These are phyloP conservation scores for Stenoptilia bipunctidactyla DNA, from an alignment of 2,888 invertebrate species.

Conservation along the genomic window DNA sequence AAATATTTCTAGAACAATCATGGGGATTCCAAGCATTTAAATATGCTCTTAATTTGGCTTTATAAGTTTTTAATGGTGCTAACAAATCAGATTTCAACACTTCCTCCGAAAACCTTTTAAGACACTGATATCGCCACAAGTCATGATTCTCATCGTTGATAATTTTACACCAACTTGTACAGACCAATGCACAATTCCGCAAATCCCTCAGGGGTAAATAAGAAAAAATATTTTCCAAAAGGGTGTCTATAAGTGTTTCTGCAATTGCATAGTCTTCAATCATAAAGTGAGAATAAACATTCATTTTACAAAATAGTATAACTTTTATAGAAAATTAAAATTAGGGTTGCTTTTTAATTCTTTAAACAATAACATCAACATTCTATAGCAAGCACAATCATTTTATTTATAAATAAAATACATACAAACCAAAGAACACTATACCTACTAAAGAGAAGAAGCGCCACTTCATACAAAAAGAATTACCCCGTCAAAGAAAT, in stretches of 20 bases:
- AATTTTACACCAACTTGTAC: slow-evolving; percentile 92
- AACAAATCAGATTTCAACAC: slow-evolving; percentile 91
- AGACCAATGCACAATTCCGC: slow-evolving; percentile 90
- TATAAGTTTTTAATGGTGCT: slow-evolving; percentile 89
- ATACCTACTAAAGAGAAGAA: too few relatives aligned
- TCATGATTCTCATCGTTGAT: slow-evolving; percentile 95
- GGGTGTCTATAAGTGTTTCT: slow-evolving; percentile 80
- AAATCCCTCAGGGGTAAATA: slow-evolving; percentile 90
- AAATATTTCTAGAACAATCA: slow-evolving; percentile 97
- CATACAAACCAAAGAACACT: too few relatives aligned
- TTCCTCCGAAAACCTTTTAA: slow-evolving; percentile 87
- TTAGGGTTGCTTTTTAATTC: too few relatives aligned
- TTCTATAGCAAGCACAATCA: too few relatives aligned
- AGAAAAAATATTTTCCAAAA: slow-evolving; percentile 92
- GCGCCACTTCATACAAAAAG: too few relatives aligned
- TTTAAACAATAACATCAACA: too few relatives aligned
- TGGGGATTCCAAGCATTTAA: slow-evolving; percentile 97
- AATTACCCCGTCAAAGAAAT: too few relatives aligned
- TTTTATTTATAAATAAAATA: too few relatives aligned
- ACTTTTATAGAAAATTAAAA: too few relatives aligned
- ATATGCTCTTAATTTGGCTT: slow-evolving; percentile 93
- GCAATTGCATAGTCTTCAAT: slow-evolving; percentile 68
- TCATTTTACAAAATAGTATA: slow-evolving; percentile 17
- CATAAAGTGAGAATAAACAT: slow-evolving; percentile 23
- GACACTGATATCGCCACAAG: slow-evolving; percentile 93